These are phyloP conservation scores for Folsomia candida DNA, from an alignment of 2,888 invertebrate genomes.

Conservation along the genomic window DNA sequence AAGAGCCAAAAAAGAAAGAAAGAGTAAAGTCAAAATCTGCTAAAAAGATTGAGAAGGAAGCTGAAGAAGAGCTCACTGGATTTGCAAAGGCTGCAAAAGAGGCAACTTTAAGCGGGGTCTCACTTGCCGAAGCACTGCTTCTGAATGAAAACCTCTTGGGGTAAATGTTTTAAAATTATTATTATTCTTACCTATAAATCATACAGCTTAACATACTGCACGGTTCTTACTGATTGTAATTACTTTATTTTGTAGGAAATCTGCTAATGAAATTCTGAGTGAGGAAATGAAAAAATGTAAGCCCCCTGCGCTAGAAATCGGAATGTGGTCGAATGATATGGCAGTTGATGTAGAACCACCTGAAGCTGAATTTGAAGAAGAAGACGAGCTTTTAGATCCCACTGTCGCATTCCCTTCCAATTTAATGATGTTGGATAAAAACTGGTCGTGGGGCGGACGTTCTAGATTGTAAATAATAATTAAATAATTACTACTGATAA, in stretches of 20 bases:
- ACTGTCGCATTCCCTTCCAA: constrained; percentile 62
- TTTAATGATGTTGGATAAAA: constrained; percentile 59
- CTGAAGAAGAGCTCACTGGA: constrained; percentile 44
- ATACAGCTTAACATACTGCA: too few species aligned
- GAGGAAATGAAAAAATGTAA: constrained; percentile 53
- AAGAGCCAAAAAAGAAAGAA: not conserved
- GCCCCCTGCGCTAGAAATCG: constrained; percentile 70
- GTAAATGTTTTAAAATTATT: constrained; percentile 27
- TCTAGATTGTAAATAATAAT: constrained; percentile 41
- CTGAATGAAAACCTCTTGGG: constrained; percentile 45
- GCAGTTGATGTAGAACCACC: constrained; percentile 56
- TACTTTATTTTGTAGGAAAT: constrained; percentile 43
- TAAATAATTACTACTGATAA: not conserved
- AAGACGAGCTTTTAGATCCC: constrained; percentile 54
- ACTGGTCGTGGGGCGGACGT: constrained; percentile 50
- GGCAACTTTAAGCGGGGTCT: constrained; percentile 39
- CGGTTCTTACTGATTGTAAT: not conserved
- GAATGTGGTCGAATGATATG: constrained; percentile 91
- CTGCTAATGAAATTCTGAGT: constrained; percentile 51
- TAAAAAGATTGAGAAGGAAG: constrained; percentile 49
- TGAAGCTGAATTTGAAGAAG: constrained; percentile 48
- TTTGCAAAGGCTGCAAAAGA: constrained; percentile 51
- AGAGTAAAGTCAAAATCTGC: not conserved
- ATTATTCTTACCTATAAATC: too few species aligned
- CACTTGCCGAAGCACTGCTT: constrained; percentile 47